These are phyloP conservation scores for Charaxes varanes DNA, from an alignment of 1,140 invertebrate species.

Conservation along the genomic window DNA sequence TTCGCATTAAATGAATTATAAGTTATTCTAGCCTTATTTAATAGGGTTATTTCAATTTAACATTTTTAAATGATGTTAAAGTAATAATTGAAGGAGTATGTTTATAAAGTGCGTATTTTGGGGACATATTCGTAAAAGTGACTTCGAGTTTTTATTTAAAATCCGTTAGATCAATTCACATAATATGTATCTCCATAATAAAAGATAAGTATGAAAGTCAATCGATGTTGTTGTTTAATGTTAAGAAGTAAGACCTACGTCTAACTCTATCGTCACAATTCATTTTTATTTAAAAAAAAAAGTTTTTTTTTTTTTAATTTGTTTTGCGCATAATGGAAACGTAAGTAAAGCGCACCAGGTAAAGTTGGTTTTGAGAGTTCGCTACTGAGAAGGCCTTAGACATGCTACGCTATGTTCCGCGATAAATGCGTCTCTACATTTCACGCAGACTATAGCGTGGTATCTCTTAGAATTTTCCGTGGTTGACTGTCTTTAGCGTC, in stretches of 20 bases:
- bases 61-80: too few relatives aligned
- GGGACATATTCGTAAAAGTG: too few relatives aligned
- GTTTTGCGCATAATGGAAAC: constrained; percentile 28
- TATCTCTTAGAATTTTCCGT: background rate
- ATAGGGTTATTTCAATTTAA: too few relatives aligned
- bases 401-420: background rate
- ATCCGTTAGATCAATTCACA: too few relatives aligned
- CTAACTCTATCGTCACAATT: background rate
- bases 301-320: constrained; percentile 9
- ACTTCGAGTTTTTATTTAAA: too few relatives aligned
- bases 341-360: constrained; percentile 54
- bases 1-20: too few relatives aligned
- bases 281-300: background rate
- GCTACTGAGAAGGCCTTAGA: background rate
- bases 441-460: background rate
- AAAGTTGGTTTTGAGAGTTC: constrained; percentile 17
- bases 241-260: background rate
- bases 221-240: background rate
- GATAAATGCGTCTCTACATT: too few relatives aligned
- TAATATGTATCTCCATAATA: too few relatives aligned
- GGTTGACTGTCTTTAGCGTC: constrained; percentile 6
- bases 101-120: too few relatives aligned
- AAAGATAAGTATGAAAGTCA: constrained; percentile 7
- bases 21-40: too few relatives aligned
- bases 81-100: too few relatives aligned